phyloP scores from a whole-genome alignment of 1,140 invertebrate species.

The Heliconius hermathena region DNA sequence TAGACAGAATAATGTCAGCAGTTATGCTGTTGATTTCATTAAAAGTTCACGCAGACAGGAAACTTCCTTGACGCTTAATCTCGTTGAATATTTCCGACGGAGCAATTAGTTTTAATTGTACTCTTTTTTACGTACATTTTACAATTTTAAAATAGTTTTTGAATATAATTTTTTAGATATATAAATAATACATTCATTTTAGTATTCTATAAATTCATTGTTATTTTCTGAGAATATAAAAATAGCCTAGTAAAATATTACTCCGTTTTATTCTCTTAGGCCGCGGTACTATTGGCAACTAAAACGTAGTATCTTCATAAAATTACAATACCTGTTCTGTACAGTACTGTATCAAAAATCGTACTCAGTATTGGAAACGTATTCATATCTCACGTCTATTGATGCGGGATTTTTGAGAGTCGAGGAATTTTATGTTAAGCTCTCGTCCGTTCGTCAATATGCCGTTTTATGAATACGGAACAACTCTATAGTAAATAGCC shows the following conservation, averaged over 20 bases:
- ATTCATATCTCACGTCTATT: constrained; percentile 7
- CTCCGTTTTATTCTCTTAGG: too few relatives aligned
- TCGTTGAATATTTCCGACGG: constrained; percentile 6
- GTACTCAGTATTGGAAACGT: not conserved
- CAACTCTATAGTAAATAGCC: not conserved
- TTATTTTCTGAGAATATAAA: too few relatives aligned
- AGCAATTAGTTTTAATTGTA: constrained; percentile 11
- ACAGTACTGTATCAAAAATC: not conserved
- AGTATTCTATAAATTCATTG: too few relatives aligned
- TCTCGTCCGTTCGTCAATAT: not conserved
- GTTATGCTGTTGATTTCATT: constrained; percentile 7
- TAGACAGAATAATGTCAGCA: not conserved
- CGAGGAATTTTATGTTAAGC: not conserved
- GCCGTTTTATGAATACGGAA: not conserved
- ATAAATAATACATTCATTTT: not conserved
- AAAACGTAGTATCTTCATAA: not conserved
- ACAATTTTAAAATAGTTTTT: not conserved
- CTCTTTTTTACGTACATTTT: constrained; percentile 7
- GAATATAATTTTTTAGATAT: not conserved
- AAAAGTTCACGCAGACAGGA: constrained; percentile 3
- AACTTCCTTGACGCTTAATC: constrained; percentile 7
- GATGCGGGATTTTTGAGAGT: not conserved
- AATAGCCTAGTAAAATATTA: too few relatives aligned
- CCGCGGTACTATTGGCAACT: too few relatives aligned
- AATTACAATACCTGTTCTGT: not conserved